Conservation (phyloP, 1,140 invertebrate genomes). For the Frieseomelitta varia region DNA sequence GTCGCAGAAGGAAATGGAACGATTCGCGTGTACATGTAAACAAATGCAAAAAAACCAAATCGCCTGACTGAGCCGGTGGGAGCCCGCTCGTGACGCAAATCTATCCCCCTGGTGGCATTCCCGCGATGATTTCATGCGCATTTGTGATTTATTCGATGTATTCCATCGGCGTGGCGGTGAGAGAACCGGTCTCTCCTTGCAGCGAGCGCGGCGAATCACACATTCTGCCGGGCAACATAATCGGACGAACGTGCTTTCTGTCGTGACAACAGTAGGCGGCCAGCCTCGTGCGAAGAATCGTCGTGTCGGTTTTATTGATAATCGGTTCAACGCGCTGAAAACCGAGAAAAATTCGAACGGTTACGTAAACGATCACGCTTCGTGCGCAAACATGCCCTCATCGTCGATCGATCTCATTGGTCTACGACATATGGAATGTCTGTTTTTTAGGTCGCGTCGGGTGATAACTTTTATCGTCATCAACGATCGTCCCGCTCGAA, state of each 20-base stretch:
- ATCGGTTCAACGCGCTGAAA: constrained; percentile 18
- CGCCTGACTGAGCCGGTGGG: neutral
- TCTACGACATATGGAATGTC: neutral
- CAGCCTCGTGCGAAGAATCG: too few species aligned
- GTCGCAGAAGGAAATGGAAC: neutral
- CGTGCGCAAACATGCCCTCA: neutral
- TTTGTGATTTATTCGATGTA: constrained; percentile 18
- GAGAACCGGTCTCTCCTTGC: neutral
- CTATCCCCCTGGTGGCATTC: neutral
- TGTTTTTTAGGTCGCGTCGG: neutral
- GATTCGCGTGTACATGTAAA: neutral
- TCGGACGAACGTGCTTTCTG: neutral
- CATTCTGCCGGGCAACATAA: neutral
- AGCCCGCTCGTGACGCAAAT: constrained; percentile 31
- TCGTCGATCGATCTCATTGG: neutral
- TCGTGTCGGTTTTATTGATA: neutral
- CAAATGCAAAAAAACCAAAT: constrained; percentile 14
- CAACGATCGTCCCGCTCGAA: neutral
- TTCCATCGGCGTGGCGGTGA: neutral
- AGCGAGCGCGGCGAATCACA: neutral
- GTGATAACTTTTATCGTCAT: constrained; percentile 2
- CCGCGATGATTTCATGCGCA: constrained; percentile 19
- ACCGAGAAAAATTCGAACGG: constrained; percentile 5
- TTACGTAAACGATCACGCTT: constrained; percentile 15
- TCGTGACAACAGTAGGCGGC: neutral